Conservation (phyloP, 2,113 vertebrate species). For the Dasyprocta punctata region DNA sequence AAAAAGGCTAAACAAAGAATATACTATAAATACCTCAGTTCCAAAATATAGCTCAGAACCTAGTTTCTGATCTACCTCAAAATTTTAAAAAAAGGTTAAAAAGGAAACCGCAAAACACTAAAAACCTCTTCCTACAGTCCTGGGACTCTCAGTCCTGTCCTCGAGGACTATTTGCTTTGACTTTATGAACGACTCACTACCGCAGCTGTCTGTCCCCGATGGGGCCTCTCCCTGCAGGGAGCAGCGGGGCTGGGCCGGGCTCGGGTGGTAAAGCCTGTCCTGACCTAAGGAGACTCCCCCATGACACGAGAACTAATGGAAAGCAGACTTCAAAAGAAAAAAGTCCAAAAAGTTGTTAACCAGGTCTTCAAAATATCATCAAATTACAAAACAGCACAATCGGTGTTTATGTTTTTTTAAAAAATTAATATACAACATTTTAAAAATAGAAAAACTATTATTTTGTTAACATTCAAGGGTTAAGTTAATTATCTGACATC, state of each 20-base stretch:
- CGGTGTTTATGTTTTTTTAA: not conserved
- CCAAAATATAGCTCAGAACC: conserved; percentile 22
- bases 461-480: conserved; percentile 47
- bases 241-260: not conserved
- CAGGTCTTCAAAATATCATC: not conserved
- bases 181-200: not conserved
- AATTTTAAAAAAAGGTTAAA: not conserved
- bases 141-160: not conserved
- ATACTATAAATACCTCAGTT: not conserved
- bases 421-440: conserved; percentile 20
- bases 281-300: not conserved
- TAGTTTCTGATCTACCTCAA: not conserved
- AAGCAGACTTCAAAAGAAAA: not conserved
- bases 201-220: not conserved
- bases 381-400: not conserved
- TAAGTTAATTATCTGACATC: not conserved
- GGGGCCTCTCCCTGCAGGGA: not conserved
- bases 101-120: conserved; percentile 34
- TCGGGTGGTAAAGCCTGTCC: not conserved
- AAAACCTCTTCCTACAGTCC: not conserved
- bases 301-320: not conserved
- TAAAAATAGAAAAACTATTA: not conserved
- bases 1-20: not conserved
- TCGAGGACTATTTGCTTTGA: not conserved
- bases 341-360: not conserved